Evolutionary conservation across 2,888 invertebrate genomes (phyloP), one percentile per base, ranked within the genome.

Genomic region (Folsomia manolachei): DNA sequence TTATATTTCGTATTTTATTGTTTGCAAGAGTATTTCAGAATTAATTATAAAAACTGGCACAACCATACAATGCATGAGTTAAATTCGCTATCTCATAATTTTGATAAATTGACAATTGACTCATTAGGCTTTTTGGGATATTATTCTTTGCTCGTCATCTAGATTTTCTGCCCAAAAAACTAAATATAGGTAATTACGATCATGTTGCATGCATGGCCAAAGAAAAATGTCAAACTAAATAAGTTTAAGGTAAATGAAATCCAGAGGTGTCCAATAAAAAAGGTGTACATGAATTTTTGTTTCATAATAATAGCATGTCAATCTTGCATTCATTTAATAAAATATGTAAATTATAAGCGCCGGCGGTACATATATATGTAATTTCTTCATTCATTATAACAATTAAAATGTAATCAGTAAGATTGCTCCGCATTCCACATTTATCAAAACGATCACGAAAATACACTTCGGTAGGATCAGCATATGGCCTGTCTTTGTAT

Each of bases 11-110:
- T 39, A 39, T 9, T 39, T 39, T 39, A 39, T 39, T 26, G 23
- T 62, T 62, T 62, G 62, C 62, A 24, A 52, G 67, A 67, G 67
- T 67, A 67, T 67, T 67, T 52, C 26, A 56, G 56, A 60, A 24
- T 26, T 56, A n/a, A 26, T 67, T 67, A 19, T 14, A 19, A 56
- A 67, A 56, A 67, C 67, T 67, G 67, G 67, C 67, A 67, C 67
- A 67, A 67, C 67, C 67, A 67, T 67, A 67, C 67, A 56, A 24
- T 27, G 52, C 18, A 66, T 11, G 2, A 66, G 24, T 63, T 56
- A n/a, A n/a, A n/a, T n/a, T n/a, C n/a, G n/a, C n/a, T n/a, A n/a
- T 27, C 63, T 25, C 63, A n/a, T 14, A 39, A 39, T 39, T 39
- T 39, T 39, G 39, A 39, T 9, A 4, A 39, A 39, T 14, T 39